Conservation (phyloP, 1,140 invertebrate genomes). For the Drosophila orena region DNA sequence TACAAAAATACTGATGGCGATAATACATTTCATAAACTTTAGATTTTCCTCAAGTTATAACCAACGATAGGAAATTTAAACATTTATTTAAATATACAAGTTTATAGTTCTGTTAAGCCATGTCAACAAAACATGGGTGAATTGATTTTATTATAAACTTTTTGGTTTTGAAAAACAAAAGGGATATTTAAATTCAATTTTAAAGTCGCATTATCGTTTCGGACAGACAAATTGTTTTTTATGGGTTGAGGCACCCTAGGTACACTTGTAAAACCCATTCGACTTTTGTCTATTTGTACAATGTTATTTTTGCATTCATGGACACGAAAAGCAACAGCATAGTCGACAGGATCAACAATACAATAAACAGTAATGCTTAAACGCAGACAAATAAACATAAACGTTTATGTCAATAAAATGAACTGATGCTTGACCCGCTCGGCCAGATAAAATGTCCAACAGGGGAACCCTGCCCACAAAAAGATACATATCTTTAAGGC, state of each 20-base stretch:
- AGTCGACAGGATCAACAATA: conserved; percentile 51
- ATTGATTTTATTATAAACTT: conserved; percentile 38
- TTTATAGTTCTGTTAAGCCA: neutral
- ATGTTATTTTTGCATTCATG: conserved; percentile 51
- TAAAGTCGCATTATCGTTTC: conserved; percentile 44
- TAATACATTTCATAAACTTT: too few species aligned
- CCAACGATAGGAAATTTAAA: neutral
- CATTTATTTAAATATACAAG: neutral
- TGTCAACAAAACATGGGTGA: neutral
- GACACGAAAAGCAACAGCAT: conserved; percentile 49
- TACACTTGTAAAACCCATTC: conserved; percentile 47
- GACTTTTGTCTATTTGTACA: conserved; percentile 45
- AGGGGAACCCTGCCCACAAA: conserved; percentile 3
- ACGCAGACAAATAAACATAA: conserved; percentile 80
- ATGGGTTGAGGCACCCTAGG: neutral
- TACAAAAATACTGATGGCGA: too few species aligned
- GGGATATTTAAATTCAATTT: conserved; percentile 65
- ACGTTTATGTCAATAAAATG: conserved; percentile 82
- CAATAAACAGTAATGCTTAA: conserved; percentile 77
- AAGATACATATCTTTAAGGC: neutral
- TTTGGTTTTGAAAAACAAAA: conserved; percentile 36
- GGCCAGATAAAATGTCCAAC: conserved; percentile 65
- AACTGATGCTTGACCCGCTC: conserved; percentile 76
- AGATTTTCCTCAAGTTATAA: too few species aligned
- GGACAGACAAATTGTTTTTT: conserved; percentile 25